Percentiles rank a stretch among this genome's conserved stretches.
These are phyloP conservation scores for Coranthus polyacanthus DNA, from an alignment of 2,797 vertebrate species.

Conservation along the genomic window DNA sequence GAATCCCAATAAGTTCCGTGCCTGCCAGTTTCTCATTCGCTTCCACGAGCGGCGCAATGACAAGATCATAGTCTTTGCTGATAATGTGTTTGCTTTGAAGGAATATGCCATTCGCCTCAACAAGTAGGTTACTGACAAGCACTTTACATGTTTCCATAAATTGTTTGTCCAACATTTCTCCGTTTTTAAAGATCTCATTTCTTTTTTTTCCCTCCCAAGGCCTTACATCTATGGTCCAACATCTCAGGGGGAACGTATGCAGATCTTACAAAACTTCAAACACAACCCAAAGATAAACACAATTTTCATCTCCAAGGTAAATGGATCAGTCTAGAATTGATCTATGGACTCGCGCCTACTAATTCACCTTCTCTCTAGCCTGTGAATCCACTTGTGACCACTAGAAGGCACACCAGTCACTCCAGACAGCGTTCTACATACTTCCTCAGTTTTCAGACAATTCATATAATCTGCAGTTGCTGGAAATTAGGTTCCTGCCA, in stretches of 20 bases:
- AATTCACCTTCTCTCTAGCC: not conserved
- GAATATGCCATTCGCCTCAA: slow-evolving; percentile 96
- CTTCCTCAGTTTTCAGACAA: no score
- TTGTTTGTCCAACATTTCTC: not conserved
- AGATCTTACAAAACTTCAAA: slow-evolving; percentile 99
- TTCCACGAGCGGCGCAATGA: slow-evolving; percentile 98
- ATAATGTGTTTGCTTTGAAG: slow-evolving; percentile 98
- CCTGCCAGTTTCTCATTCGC: slow-evolving; percentile 98
- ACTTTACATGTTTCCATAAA: not conserved
- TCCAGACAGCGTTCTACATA: not conserved
- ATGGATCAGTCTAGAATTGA: not conserved
- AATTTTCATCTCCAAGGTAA: slow-evolving; percentile 99
- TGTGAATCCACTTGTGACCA: slow-evolving; percentile 2
- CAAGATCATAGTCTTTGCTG: slow-evolving; percentile 99
- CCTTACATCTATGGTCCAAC: slow-evolving; percentile 98
- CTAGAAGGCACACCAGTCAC: not conserved
- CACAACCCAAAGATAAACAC: slow-evolving; percentile 99
- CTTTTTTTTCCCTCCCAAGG: slow-evolving; percentile 72
- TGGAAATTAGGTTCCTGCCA: no score
- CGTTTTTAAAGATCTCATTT: slow-evolving; percentile 18
- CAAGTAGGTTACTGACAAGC: slow-evolving; percentile 85
- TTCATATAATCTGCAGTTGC: not conserved
- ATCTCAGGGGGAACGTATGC: slow-evolving; percentile 98
- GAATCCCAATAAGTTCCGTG: slow-evolving; percentile 99
- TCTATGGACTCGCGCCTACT: not conserved